Evolutionary conservation across 2,797 vertebrate species (phyloP).

Genomic region (Lacerta bilineata): DNA sequence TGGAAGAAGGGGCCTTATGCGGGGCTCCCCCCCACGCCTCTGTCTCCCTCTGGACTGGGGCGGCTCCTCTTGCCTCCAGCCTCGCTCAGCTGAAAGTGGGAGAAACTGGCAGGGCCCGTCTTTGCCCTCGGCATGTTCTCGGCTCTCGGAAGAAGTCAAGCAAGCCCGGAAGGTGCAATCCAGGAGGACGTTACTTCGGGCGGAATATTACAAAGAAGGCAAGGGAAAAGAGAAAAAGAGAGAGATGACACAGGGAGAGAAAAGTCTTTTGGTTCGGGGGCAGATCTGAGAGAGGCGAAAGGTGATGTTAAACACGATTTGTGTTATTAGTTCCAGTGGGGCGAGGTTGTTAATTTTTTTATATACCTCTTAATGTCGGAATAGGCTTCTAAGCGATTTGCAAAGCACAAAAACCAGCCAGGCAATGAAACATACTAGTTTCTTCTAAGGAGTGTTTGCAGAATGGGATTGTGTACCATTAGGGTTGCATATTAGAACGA

Average conservation of each 20-base stretch:
- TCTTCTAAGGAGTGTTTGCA: neutral
- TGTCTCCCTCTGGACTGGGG: neutral
- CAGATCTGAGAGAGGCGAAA: neutral
- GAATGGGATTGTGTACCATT: neutral
- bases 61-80: neutral
- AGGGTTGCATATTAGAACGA: neutral
- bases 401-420: too few relatives aligned
- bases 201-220: too few relatives aligned
- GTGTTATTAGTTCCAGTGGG: too few relatives aligned
- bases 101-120: neutral
- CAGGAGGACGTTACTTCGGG: neutral
- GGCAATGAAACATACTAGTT: too few relatives aligned
- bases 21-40: neutral
- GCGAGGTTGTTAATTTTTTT: too few relatives aligned
- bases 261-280: too few relatives aligned
- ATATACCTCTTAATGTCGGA: too few relatives aligned
- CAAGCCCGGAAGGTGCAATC: neutral
- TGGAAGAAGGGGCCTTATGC: too few relatives aligned
- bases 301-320: too few relatives aligned
- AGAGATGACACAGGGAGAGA: neutral
- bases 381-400: too few relatives aligned
- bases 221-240: too few relatives aligned
- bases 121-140: neutral
- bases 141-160: constrained; percentile 42
- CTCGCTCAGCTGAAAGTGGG: rapidly evolving